Evolutionary conservation across 1,140 invertebrate species (phyloP).

Genomic region (Drosophila bipectinata): DNA sequence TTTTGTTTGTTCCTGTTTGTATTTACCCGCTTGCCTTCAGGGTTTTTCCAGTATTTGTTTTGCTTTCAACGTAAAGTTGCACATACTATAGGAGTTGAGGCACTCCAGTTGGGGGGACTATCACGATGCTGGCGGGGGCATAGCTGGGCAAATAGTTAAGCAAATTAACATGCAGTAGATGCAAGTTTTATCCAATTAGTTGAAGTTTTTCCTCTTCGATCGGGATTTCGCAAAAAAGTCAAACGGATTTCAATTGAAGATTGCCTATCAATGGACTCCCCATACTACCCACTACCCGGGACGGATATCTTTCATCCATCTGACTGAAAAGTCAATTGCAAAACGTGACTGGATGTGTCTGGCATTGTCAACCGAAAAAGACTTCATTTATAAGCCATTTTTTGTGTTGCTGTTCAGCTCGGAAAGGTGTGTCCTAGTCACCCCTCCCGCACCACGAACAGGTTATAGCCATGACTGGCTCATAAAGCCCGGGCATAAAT

Average conservation of each 20-base stretch:
- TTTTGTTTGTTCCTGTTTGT: slow-evolving; percentile 43
- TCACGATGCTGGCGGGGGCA: slow-evolving; percentile 1
- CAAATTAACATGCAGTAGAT: slow-evolving; percentile 77
- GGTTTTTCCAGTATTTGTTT: slow-evolving; percentile 53
- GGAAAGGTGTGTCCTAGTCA: slow-evolving; percentile 62
- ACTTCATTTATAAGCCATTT: slow-evolving; percentile 58
- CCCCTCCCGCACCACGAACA: background rate
- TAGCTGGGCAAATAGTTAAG: slow-evolving; percentile 46
- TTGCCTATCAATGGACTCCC: slow-evolving; percentile 33
- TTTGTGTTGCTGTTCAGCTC: slow-evolving; percentile 7
- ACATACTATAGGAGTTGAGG: background rate
- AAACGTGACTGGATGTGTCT: slow-evolving; percentile 68
- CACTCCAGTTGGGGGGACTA: background rate
- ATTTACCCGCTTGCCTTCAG: slow-evolving; percentile 40
- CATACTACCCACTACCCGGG: background rate
- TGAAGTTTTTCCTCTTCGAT: slow-evolving; percentile 36
- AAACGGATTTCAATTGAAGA: slow-evolving; percentile 45
- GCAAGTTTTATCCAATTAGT: slow-evolving; percentile 77
- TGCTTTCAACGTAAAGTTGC: slow-evolving; percentile 59
- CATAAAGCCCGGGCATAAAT: slow-evolving; percentile 67
- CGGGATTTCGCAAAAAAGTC: slow-evolving; percentile 8
- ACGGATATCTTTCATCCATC: slow-evolving; percentile 20
- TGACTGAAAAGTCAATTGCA: slow-evolving; percentile 56
- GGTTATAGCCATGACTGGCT: slow-evolving; percentile 33
- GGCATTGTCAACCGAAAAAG: slow-evolving; percentile 50